phyloP scores from a whole-genome alignment of 2,888 invertebrate genomes.

The Euzetes globulus region DNA sequence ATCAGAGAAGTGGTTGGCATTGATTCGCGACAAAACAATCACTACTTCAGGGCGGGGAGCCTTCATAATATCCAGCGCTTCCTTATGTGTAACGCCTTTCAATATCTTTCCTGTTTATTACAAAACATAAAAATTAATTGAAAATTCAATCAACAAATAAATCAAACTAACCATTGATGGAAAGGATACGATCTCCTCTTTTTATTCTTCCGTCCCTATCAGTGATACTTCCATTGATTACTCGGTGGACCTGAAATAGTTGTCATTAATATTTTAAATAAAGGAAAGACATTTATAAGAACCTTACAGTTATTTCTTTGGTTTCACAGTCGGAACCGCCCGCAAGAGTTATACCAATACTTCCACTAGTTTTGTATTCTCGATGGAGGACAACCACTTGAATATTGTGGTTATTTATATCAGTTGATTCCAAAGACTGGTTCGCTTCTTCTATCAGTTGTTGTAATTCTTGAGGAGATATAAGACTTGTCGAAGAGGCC shows the following conservation, averaged over 20 bases:
- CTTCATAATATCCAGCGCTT: constrained; percentile 79
- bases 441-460: constrained; percentile 61
- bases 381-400: constrained; percentile 60
- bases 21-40: constrained; percentile 60
- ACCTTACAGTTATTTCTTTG: constrained; percentile 75
- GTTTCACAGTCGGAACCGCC: constrained; percentile 85
- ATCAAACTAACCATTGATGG: constrained; percentile 68
- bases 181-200: constrained; percentile 76
- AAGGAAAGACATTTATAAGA: not conserved
- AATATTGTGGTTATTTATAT: constrained; percentile 52
- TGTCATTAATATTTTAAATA: not conserved
- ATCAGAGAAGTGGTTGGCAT: not conserved
- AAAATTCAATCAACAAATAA: not conserved
- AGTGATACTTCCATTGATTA: constrained; percentile 74
- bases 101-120: constrained; percentile 51
- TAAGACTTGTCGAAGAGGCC: constrained; percentile 55
- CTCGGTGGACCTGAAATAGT: constrained; percentile 72
- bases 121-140: not conserved
- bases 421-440: constrained; percentile 55
- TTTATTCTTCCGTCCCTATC: constrained; percentile 76
- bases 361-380: constrained; percentile 55
- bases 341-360: constrained; percentile 76
- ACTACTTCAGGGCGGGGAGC: constrained; percentile 70
- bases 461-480: constrained; percentile 57
- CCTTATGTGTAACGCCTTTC: constrained; percentile 72